Conservation (phyloP, 2,113 vertebrate species). For the Catharus fuscescens region DNA sequence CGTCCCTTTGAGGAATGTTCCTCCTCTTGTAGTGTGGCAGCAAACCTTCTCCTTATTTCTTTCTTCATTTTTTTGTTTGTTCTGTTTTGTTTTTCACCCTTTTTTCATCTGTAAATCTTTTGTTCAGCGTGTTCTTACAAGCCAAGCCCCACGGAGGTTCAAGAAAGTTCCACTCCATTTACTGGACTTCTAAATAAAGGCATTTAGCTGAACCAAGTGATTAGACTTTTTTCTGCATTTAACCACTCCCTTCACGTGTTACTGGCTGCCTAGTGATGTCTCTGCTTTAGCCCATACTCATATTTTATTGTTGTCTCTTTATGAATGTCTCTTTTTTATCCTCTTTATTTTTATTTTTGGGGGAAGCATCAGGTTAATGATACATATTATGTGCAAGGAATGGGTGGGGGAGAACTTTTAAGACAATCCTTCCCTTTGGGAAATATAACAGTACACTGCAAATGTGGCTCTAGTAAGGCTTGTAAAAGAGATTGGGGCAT, state of each 20-base stretch:
- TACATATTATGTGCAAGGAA: neutral
- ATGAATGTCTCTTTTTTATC: neutral
- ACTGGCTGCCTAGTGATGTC: neutral
- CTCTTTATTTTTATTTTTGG: neutral
- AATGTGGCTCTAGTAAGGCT: constrained; percentile 9
- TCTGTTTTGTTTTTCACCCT: neutral
- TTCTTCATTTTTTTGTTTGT: neutral
- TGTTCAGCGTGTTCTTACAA: constrained; percentile 14
- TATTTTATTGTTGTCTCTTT: neutral
- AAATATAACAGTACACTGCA: constrained; percentile 23
- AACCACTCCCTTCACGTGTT: neutral
- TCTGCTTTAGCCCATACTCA: neutral
- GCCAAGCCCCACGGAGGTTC: neutral
- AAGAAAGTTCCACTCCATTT: constrained; percentile 57
- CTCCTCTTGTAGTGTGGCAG: neutral
- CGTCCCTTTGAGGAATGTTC: neutral
- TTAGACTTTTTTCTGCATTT: constrained; percentile 15
- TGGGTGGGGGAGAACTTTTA: neutral
- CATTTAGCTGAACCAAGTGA: constrained; percentile 16
- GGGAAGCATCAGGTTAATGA: neutral
- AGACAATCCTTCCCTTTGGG: constrained; percentile 32
- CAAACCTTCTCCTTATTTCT: neutral
- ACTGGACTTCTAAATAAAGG: constrained; percentile 46
- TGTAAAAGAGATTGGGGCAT: constrained; percentile 67
- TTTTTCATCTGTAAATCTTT: constrained; percentile 8